Evolutionary conservation across 1,140 invertebrate genomes (phyloP).

Genomic region (Phocides pigmalion): DNA sequence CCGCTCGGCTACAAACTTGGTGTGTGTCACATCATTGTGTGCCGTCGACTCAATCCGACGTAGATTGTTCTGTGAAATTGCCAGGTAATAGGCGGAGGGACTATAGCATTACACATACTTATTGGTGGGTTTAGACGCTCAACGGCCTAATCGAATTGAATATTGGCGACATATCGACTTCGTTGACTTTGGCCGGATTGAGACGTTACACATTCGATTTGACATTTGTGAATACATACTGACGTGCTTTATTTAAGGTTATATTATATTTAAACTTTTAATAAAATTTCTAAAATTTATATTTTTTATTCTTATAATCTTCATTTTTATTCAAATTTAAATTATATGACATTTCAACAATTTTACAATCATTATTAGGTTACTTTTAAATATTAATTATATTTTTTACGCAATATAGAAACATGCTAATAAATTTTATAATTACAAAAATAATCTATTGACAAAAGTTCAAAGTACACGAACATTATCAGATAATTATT

Average conservation of each 20-base stretch:
- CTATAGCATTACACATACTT: conserved; percentile 81
- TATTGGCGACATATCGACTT: conserved; percentile 67
- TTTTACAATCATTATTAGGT: no score
- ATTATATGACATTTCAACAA: no score
- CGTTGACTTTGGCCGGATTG: conserved; percentile 52
- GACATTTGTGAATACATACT: conserved; percentile 20
- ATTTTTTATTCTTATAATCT: no score
- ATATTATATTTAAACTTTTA: not conserved
- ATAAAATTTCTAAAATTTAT: no score
- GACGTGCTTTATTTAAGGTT: no score
- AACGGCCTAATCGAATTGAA: conserved; percentile 77
- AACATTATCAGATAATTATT: no score
- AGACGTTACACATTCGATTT: conserved; percentile 33
- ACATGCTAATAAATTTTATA: no score
- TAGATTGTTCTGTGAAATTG: conserved; percentile 83
- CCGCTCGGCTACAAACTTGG: conserved; percentile 69
- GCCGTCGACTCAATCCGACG: conserved; percentile 70
- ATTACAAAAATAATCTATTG: no score
- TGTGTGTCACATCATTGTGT: conserved; percentile 75
- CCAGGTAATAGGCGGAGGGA: conserved; percentile 82
- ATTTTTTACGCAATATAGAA: no score
- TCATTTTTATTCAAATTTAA: no score
- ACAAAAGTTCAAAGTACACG: no score
- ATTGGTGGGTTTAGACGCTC: conserved; percentile 75
- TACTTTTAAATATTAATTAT: no score